These are phyloP conservation scores for Fistularia tabacaria DNA, from an alignment of 2,797 vertebrate genomes.

Conservation along the genomic window DNA sequence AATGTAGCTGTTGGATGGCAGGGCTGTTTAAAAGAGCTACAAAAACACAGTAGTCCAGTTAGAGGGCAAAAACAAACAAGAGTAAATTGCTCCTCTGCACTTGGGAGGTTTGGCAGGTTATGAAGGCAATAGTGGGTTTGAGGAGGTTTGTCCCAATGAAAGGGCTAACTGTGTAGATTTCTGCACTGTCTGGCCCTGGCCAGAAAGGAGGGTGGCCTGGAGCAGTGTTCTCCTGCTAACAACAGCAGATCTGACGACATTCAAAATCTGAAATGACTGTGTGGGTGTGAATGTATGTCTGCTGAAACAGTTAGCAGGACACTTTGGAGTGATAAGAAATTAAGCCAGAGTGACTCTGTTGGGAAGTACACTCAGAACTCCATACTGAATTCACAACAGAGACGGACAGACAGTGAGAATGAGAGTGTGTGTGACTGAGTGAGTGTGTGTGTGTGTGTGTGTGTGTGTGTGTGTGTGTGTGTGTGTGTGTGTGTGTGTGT, in stretches of 20 bases:
- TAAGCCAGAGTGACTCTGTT: slow-evolving; percentile 65
- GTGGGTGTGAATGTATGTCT: slow-evolving; percentile 40
- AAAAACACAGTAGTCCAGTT: slow-evolving; percentile 69
- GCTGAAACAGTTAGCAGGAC: slow-evolving; percentile 37
- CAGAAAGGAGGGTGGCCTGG: slow-evolving; percentile 50
- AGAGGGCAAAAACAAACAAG: slow-evolving; percentile 72
- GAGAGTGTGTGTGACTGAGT: too few species aligned
- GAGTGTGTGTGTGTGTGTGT: slow-evolving; percentile 22
- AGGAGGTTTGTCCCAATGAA: slow-evolving; percentile 76
- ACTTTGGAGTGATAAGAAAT: slow-evolving; percentile 42
- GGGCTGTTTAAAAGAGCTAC: slow-evolving; percentile 61
- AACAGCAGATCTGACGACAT: slow-evolving; percentile 53
- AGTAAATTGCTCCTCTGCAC: slow-evolving; percentile 71
- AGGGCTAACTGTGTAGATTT: slow-evolving; percentile 73
- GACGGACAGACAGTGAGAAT: slow-evolving; percentile 26
- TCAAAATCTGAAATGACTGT: slow-evolving; percentile 12
- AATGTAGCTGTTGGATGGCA: slow-evolving; percentile 67
- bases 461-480: slow-evolving; percentile 23
- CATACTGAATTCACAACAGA: slow-evolving; percentile 31
- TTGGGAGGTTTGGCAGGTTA: slow-evolving; percentile 78
- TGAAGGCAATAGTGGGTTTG: slow-evolving; percentile 72
- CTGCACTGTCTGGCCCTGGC: slow-evolving; percentile 51
- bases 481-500: slow-evolving; percentile 21
- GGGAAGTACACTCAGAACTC: slow-evolving; percentile 49
- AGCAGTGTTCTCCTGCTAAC: slow-evolving; percentile 52